Evolutionary conservation across 2,888 invertebrate species (phyloP), one percentile per base, ranked within the genome.

Genomic region (Boloria selene): DNA sequence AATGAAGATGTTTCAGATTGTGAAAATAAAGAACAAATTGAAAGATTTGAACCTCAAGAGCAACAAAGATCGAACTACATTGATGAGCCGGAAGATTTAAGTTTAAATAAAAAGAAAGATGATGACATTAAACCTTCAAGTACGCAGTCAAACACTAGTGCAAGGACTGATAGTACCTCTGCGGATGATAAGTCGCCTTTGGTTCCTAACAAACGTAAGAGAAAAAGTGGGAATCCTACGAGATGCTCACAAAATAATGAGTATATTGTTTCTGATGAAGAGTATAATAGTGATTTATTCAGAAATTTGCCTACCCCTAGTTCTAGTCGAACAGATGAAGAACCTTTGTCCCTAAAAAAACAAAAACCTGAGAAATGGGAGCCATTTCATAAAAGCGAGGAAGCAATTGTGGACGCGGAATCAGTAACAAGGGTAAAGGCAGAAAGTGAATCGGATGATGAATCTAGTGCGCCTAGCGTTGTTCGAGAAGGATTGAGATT

Each of bases 161-260:
- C 72, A 64, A 83, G 83, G 70, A 83, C 79, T 60, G 89, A 88
- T 67, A 83, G 86, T 79, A 83, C 86, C 82, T 80, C 75, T 62
- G 73, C 82, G 31, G 93, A 93, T 61, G 93, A 93, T 73, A 93
- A 93, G 77, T 83, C 85, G 52, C 86, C 84, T 18, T 74, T 85
- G 68, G 88, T 91, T 77, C 95, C 95, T 70, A 95, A 94, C 79
- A 95, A 95, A 81, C 93, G 96, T 74, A 97, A 97, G 80, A 92
- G 97, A 63, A 97, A 97, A 85, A 96, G 95, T 75, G 96, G 96
- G 77, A 96, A 97, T 82, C 97, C 97, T 3, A 97, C 95, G 7
- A 92, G 95, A 75, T 96, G 96, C 84, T 94, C 96, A 1, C 93
- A 93, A 78, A 89, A 77, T 69, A 89, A 89, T 72, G 93, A 93